Base-by-base conservation (phyloP, 2,888 invertebrate genomes). In the Scelioninae gen. 1 region DNA sequence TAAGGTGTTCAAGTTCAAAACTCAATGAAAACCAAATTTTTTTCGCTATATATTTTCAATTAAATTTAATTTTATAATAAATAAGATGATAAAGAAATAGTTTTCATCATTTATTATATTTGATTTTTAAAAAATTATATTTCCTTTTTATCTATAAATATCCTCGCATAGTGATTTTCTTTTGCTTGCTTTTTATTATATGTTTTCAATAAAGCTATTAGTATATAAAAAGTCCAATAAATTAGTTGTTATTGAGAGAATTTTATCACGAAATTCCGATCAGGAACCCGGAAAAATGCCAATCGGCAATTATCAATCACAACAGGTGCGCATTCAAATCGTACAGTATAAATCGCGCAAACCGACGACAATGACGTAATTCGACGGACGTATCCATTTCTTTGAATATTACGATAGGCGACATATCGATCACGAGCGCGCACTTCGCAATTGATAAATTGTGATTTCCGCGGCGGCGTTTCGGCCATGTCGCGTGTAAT, bases 401-500 rank as follows among this genome's bases (percentile, higher is more conserved):
- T 77, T 77, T 82, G 76, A 82, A 77, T 72, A 60, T 75, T 49
- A 58, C 69, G 66, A 79, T 65, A 69, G 56, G 75, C 71, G 74
- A 72, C 75, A 74, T 77, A 85, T 77, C 86, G 85, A 86, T 85
- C 85, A 85, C 84, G 77, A 76, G 81, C 85, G 84, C 62, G 82
- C 85, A 86, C 85, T 72, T 85, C 87, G 88, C 88, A 90, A 89
- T 91, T 91, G 92, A 92, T 92, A 92, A 92, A 92, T 92, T 91
- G 91, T 89, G 84, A 91, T 90, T 92, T 92, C 91, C 92, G 87
- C 84, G 88, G 87, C 86, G 84, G 87, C 88, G 91, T 90, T 91
- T 91, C 89, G 90, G 90, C 89, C 90, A 90, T 85, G 86, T 85
- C 84, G 85, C 88, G 87, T 87, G 90, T 90, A 92, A 92, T 92